Evolutionary conservation across 2,888 invertebrate species (phyloP).

Genomic region (Troglohyphantes excavatus): DNA sequence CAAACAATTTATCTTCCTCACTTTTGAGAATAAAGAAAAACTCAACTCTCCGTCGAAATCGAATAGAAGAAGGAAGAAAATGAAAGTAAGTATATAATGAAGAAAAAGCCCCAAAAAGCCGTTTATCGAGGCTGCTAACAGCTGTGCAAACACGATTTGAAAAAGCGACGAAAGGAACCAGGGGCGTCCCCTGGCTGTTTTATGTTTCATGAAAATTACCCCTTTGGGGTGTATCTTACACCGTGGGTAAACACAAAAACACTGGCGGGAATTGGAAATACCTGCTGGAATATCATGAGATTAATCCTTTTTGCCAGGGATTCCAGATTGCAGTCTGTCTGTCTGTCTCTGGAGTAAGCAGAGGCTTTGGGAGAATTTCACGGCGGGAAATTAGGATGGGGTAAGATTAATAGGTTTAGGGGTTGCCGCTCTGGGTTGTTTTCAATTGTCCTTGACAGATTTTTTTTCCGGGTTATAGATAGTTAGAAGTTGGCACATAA

Average conservation of each 20-base stretch:
- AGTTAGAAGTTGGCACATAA: neutral
- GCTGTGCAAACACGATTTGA: slow-evolving; percentile 9
- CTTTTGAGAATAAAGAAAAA: neutral
- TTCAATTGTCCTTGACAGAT: no score
- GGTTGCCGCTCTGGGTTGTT: no score
- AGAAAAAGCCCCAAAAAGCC: neutral
- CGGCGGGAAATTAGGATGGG: no score
- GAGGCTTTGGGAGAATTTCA: no score
- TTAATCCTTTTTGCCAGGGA: neutral
- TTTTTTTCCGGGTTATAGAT: neutral
- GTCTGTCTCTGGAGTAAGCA: no score
- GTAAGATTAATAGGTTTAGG: no score
- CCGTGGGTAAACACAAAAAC: neutral
- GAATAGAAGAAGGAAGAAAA: neutral
- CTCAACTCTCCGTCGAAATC: neutral
- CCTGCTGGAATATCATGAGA: neutral
- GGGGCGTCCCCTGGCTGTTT: neutral
- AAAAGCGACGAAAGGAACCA: neutral
- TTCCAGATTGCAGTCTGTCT: neutral
- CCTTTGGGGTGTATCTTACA: neutral
- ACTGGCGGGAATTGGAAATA: neutral
- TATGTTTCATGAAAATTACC: slow-evolving; percentile 3
- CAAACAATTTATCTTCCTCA: slow-evolving; percentile 9
- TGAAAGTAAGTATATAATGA: slow-evolving; percentile 9
- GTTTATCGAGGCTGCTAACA: neutral